These are phyloP conservation scores for Glaucidium brasilianum DNA, from an alignment of 2,113 vertebrate genomes.

Conservation along the genomic window DNA sequence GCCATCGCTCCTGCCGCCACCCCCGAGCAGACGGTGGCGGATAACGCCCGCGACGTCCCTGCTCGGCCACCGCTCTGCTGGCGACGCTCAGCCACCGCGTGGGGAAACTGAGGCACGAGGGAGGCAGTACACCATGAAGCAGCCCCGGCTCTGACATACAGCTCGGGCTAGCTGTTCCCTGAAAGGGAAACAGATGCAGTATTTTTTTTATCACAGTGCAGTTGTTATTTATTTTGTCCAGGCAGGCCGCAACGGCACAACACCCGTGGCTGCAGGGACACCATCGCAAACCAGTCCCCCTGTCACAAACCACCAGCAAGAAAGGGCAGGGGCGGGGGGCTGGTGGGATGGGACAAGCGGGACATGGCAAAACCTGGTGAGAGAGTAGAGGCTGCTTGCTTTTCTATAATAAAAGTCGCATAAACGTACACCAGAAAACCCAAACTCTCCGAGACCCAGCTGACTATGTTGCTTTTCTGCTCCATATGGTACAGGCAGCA, in stretches of 20 bases:
- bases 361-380: neutral
- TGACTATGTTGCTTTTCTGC: neutral
- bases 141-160: fast-evolving
- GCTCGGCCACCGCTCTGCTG: fast-evolving
- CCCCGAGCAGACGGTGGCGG: neutral
- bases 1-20: neutral
- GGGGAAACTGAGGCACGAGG: neutral
- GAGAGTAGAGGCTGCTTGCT: neutral
- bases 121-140: neutral
- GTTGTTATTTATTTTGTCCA: neutral
- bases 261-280: neutral
- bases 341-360: neutral
- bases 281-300: fast-evolving
- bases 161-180: neutral
- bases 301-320: neutral
- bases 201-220: neutral
- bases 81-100: fast-evolving
- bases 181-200: fast-evolving
- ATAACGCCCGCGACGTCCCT: neutral
- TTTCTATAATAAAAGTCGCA: neutral
- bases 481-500: fast-evolving
- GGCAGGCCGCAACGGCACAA: neutral
- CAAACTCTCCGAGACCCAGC: neutral
- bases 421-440: neutral
- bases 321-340: neutral